Base-by-base conservation (phyloP, 2,888 invertebrate species). In the Sycophila texana region DNA sequence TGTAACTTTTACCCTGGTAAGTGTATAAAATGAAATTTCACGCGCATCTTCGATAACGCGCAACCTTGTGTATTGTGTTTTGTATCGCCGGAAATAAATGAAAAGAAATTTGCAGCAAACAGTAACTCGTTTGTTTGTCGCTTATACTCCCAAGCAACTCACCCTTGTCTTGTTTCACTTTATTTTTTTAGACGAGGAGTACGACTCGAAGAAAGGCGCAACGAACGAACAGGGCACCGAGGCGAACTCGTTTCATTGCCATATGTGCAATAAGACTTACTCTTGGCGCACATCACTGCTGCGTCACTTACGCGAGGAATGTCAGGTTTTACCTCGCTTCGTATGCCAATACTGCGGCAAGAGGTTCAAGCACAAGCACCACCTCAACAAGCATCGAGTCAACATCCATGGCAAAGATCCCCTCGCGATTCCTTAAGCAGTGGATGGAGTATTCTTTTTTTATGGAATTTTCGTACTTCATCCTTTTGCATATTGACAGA, bases 261-360 rank as follows among this genome's bases (percentile, higher is more conserved):
- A 74, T 26, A 72, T 73, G 39, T 89, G 89, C 80, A 87, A 87
- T 14, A 89, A 86, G 79, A 82, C 83, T 20, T 91, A 90, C 81
- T 85, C 84, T 4, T 86, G 88, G 84, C 89, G 88, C 66, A 84
- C 86, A 12, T 87, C 87, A 7, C 73, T 88, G 66, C 84, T 83
- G 74, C 86, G 88, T 22, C 90, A 89, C 79, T 83, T 86, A 30
- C 83, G 87, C n/a, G 84, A 90, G 73, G 82, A 76, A 22, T 91
- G 92, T 78, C 91, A 90, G 12, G 89, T 89, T 73, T 87, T 89
- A 61, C 89, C 91, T 3, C 87, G 87, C 81, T 91, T 91, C 83
- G 83, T 82, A 39, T 91, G 91, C 81, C 84, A 87, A 7, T 68
- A 87, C 20, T 91, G 91, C 83, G 81, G 81, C 49, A 85, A 85